Evolutionary conservation across 1,140 invertebrate species (phyloP).

Genomic region (Conopomorpha cramerella): DNA sequence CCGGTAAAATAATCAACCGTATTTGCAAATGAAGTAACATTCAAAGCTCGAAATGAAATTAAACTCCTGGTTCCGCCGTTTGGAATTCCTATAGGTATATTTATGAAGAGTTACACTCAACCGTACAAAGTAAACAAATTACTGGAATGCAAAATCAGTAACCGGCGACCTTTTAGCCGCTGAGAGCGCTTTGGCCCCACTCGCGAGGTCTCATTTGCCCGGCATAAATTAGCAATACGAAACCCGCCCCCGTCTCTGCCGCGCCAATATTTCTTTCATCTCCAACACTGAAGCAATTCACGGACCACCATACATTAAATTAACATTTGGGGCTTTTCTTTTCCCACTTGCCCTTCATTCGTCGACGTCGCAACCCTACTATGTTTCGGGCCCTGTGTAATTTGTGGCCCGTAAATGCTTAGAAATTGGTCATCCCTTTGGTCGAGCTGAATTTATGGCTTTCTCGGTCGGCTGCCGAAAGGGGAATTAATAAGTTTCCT

Average conservation of each 20-base stretch:
- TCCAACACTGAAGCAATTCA: conserved; percentile 44
- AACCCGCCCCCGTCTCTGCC: conserved; percentile 18
- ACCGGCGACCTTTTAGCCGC: no score
- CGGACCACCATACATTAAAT: conserved; percentile 41
- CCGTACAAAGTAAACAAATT: no score
- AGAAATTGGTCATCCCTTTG: conserved; percentile 61
- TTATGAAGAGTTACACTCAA: no score
- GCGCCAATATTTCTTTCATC: conserved; percentile 40
- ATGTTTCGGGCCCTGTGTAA: conserved; percentile 59
- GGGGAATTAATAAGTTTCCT: conserved; percentile 59
- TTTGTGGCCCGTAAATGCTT: conserved; percentile 61
- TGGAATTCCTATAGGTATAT: no score
- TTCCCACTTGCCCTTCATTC: conserved; percentile 29
- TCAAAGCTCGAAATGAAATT: no score
- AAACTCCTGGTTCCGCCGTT: no score
- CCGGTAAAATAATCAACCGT: no score
- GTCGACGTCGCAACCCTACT: conserved; percentile 31
- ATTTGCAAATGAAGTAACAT: no score
- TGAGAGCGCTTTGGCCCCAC: neutral
- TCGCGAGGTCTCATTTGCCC: conserved; percentile 30
- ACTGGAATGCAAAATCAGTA: no score
- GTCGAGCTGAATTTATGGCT: conserved; percentile 59
- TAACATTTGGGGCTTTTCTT: conserved; percentile 51
- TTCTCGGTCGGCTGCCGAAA: conserved; percentile 58
- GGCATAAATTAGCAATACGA: conserved; percentile 45